These are phyloP conservation scores for Lacerta viridis DNA, from an alignment of 2,797 vertebrate species.

Conservation along the genomic window DNA sequence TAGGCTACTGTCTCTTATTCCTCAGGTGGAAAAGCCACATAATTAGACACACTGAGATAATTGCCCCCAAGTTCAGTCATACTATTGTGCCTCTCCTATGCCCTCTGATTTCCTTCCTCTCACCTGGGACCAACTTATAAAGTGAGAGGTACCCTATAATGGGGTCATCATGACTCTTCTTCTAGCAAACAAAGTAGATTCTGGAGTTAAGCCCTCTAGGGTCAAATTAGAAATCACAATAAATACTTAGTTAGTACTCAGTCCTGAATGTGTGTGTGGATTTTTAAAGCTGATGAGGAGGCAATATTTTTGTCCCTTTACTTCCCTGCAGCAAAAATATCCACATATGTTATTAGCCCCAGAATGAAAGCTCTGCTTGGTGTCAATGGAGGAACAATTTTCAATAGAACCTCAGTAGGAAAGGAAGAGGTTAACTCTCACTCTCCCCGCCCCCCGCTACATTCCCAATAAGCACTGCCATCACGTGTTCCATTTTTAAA, in stretches of 20 bases:
- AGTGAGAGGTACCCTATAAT: not conserved
- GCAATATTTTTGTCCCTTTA: too few relatives aligned
- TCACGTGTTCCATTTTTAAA: too few relatives aligned
- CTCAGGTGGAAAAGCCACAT: slow-evolving; percentile 24
- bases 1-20: slow-evolving; percentile 16
- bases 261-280: not conserved
- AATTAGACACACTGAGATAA: not conserved
- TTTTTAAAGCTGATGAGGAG: too few relatives aligned
- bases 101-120: not conserved
- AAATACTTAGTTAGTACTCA: not conserved
- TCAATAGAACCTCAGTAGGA: too few relatives aligned
- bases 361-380: too few relatives aligned
- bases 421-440: too few relatives aligned
- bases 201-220: not conserved
- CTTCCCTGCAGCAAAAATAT: too few relatives aligned
- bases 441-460: too few relatives aligned
- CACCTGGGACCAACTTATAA: not conserved
- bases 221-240: not conserved
- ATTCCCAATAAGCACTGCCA: too few relatives aligned
- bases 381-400: too few relatives aligned
- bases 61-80: not conserved
- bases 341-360: too few relatives aligned
- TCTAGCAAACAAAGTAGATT: not conserved
- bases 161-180: not conserved
- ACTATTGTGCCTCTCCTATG: not conserved